Base-by-base conservation (phyloP, 2,888 invertebrate species). In the Hemistola chrysoprasaria region DNA sequence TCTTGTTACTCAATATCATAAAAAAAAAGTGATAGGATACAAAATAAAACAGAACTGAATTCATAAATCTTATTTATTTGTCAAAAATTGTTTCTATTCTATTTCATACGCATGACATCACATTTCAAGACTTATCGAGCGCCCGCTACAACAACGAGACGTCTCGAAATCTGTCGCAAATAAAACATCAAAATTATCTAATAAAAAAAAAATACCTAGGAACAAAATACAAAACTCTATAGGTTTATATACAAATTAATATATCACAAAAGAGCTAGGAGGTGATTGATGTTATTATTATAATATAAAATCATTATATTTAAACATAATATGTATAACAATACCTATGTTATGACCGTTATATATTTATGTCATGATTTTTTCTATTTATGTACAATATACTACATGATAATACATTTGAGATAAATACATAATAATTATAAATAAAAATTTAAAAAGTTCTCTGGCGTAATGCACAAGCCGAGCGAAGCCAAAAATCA, bases 51-150 rank as follows among this genome's bases (percentile, higher is more conserved):
- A 48, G 47, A 54, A 44, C 47, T 43, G 52, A 62, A 53, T 66
- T 51, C n/a, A 71, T 62, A 68, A 59, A 64, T 64, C 58, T 56
- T 65, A 69, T 78, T 73, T 78, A 78, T 73, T 78, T 71, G 71
- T 71, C 71, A 74, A 76, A 65, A 52, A 50, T 39, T 37, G 32
- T 65, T 70, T 65, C 52, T 58, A 43, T 62, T 50, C 70, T 72
- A 72, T 53, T 44, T 47, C 57, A 56, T 65, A 70, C 62, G 71
- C 61, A 71, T 66, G 67, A 65, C 67, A 63, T 72, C 58, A 57
- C 51, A 54, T 46, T 51, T 38, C 39, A 27, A 22, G 42, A 47
- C 32, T 47, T 55, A 55, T 53, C 57, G 50, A 56, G 44, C 35
- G 48, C 36, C 53, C 44, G 59, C 45, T 53, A 56, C 50, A 59